Evolutionary conservation across 2,888 invertebrate species (phyloP).

Genomic region (Lomographa bimaculata): DNA sequence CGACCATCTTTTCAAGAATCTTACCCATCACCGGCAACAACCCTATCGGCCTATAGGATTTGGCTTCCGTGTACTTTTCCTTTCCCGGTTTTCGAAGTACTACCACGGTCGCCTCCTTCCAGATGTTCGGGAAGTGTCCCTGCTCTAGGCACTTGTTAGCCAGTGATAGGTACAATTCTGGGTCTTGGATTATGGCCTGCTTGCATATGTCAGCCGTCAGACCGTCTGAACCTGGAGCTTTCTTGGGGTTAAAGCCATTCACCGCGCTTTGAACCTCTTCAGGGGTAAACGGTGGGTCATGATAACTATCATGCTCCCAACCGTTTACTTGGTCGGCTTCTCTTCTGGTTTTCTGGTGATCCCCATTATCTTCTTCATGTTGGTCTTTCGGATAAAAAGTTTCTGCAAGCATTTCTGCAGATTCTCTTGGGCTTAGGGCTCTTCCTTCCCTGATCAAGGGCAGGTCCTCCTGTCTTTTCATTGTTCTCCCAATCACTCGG

Average conservation of each 20-base stretch:
- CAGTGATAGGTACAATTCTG: background rate
- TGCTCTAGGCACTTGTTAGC: conserved; percentile 2
- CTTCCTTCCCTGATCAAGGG: background rate
- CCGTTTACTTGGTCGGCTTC: conserved; percentile 10
- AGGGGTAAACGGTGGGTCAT: conserved; percentile 27
- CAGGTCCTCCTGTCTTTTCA: background rate
- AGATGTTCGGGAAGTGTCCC: conserved; percentile 2
- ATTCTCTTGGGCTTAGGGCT: background rate
- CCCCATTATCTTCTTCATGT: background rate
- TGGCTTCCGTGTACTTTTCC: background rate
- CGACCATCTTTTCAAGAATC: conserved; percentile 6
- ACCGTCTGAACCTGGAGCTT: conserved; percentile 32
- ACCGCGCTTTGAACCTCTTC: conserved; percentile 11
- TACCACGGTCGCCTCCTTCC: conserved; percentile 9
- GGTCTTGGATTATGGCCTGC: conserved; percentile 5
- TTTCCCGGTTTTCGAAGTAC: conserved; percentile 5
- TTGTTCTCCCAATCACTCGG: background rate
- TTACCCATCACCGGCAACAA: conserved; percentile 29
- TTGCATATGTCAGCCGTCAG: conserved; percentile 35
- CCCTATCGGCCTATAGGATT: conserved; percentile 14
- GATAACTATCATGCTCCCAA: background rate
- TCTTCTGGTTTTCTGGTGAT: conserved; percentile 7
- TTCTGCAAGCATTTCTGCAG: background rate
- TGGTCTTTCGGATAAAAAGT: conserved; percentile 20
- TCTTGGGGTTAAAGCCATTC: conserved; percentile 24